A percentile compares a stretch with the other conserved stretches of the same genome.
These are phyloP conservation scores for Spea multiplicata DNA, from an alignment of 2,113 vertebrate genomes.

Conservation along the genomic window DNA sequence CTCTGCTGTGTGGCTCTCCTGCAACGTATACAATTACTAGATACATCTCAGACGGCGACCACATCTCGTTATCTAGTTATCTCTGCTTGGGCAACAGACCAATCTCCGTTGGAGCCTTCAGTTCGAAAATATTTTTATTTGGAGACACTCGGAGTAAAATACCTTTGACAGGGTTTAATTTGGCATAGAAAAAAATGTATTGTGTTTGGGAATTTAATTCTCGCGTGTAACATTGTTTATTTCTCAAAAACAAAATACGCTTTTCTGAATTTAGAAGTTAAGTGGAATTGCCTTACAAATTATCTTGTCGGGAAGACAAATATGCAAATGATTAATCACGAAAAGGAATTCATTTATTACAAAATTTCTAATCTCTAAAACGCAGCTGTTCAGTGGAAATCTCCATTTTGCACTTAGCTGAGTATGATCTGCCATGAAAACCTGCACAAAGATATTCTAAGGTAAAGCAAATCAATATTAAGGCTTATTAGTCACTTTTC, in stretches of 20 bases:
- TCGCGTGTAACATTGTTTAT: background rate
- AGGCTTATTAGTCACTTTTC: too few species aligned
- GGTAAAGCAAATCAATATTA: background rate
- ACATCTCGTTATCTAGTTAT: too few species aligned
- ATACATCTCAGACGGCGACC: too few species aligned
- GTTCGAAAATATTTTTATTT: background rate
- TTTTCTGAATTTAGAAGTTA: background rate
- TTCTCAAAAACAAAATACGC: background rate
- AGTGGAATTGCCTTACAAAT: conserved; percentile 7
- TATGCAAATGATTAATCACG: conserved; percentile 4
- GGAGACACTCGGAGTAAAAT: background rate
- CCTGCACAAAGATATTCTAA: background rate
- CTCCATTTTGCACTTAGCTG: background rate
- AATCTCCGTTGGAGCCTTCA: too few species aligned
- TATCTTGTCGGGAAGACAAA: background rate
- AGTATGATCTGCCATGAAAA: background rate
- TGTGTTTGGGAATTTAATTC: background rate
- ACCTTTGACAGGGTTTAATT: background rate
- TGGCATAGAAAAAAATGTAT: background rate
- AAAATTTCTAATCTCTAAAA: background rate
- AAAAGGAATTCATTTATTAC: conserved; percentile 3
- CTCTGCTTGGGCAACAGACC: too few species aligned
- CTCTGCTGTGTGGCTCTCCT: too few species aligned
- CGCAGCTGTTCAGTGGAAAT: background rate
- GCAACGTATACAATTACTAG: too few species aligned